These are phyloP conservation scores for Palaemon carinicauda DNA, from an alignment of 1,140 invertebrate genomes.

Conservation along the genomic window DNA sequence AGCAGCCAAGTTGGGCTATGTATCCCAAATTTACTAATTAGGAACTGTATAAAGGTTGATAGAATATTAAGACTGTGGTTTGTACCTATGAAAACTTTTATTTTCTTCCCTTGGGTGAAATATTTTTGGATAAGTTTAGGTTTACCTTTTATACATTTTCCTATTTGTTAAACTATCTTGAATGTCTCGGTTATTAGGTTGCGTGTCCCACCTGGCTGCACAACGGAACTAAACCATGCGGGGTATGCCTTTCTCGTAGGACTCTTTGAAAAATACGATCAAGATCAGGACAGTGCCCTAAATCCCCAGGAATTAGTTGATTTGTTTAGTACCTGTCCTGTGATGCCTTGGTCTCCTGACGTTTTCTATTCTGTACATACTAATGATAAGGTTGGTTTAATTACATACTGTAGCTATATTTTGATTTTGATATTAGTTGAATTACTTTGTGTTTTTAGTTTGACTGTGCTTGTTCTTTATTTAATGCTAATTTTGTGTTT, in stretches of 20 bases:
- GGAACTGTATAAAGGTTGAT: too few relatives aligned
- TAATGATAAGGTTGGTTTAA: conserved; percentile 62
- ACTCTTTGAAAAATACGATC: conserved; percentile 92
- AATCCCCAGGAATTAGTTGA: conserved; percentile 88
- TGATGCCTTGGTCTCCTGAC: conserved; percentile 83
- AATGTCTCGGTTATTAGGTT: conserved; percentile 69
- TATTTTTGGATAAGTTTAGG: too few relatives aligned
- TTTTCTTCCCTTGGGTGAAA: neutral
- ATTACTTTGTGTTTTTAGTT: neutral
- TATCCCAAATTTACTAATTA: too few relatives aligned
- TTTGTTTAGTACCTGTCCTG: conserved; percentile 90
- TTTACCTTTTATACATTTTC: neutral
- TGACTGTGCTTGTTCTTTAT: neutral
- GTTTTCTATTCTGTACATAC: conserved; percentile 67
- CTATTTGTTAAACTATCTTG: neutral
- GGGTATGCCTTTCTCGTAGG: conserved; percentile 91
- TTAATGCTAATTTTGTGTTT: too few relatives aligned
- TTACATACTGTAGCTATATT: neutral
- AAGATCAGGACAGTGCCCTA: conserved; percentile 90
- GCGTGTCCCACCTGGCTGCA: conserved; percentile 85
- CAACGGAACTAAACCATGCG: conserved; percentile 89
- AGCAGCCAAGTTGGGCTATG: too few relatives aligned
- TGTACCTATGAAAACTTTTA: conserved; percentile 49
- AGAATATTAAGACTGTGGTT: too few relatives aligned
- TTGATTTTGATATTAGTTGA: neutral